Percentiles rank a stretch among this genome's conserved stretches.
Evolutionary conservation across 30 jellyfish, hydroid and myxozoan species (phyloP).

Genomic region (Haliclystus octoradiatus): DNA sequence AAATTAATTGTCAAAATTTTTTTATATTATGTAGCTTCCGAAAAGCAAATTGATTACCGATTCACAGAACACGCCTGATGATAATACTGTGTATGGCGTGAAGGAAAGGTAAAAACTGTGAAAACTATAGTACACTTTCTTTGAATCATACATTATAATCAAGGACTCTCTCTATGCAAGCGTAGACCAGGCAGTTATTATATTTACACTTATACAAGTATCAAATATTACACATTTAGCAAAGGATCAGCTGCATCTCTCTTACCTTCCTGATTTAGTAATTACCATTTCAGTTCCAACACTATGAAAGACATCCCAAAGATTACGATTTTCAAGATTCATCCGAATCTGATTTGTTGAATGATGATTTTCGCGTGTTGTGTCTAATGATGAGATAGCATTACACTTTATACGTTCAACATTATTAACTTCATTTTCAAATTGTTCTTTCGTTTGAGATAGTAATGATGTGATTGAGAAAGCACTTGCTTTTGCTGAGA

Average conservation of each 20-base stretch:
- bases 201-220: no score
- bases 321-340: constrained; percentile 48
- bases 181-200: no score
- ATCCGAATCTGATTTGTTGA: constrained; percentile 28
- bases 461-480: constrained; percentile 50
- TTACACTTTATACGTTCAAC: neutral
- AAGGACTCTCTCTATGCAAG: no score
- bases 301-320: constrained; percentile 62
- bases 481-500: constrained; percentile 15
- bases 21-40: no score
- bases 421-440: constrained; percentile 11
- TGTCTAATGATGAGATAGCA: neutral
- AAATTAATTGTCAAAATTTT: no score
- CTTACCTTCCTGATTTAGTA: constrained; percentile 75
- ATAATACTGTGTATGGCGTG: no score
- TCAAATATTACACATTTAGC: no score
- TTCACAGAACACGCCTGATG: no score
- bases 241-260: neutral
- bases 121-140: no score
- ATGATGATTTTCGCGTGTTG: neutral
- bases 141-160: no score
- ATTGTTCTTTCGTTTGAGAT: constrained; percentile 2
- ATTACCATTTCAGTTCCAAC: constrained; percentile 93
- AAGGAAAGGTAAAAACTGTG: no score
- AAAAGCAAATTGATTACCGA: no score